Evolutionary conservation across 2,797 vertebrate species (phyloP).

Genomic region (Emydoidea blandingii): DNA sequence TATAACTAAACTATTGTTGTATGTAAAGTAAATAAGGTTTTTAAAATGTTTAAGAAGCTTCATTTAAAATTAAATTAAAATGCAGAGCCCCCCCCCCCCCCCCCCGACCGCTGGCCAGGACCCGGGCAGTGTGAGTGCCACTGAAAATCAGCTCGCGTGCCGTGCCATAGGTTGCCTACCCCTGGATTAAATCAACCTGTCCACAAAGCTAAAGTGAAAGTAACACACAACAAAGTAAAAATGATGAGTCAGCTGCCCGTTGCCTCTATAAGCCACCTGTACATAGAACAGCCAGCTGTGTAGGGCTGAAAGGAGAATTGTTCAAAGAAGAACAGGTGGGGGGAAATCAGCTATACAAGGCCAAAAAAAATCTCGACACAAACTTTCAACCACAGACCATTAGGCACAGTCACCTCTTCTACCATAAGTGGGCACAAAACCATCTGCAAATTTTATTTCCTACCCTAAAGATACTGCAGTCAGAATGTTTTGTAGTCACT

Average conservation of each 20-base stretch:
- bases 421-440: not conserved
- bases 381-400: rapidly evolving
- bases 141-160: too few relatives aligned
- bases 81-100: too few relatives aligned
- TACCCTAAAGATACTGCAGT: not conserved
- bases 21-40: too few relatives aligned
- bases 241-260: not conserved
- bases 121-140: too few relatives aligned
- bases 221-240: not conserved
- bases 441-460: not conserved
- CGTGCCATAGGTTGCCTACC: too few relatives aligned
- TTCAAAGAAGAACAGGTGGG: not conserved
- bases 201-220: not conserved
- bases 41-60: too few relatives aligned
- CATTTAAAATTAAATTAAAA: too few relatives aligned
- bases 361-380: not conserved
- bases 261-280: not conserved
- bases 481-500: rapidly evolving
- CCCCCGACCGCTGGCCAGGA: too few relatives aligned
- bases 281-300: not conserved
- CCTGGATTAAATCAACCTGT: not conserved
- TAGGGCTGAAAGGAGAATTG: not conserved
- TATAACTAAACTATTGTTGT: too few relatives aligned
- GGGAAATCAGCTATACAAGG: not conserved
- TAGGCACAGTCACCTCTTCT: not conserved